Percentiles rank a stretch among this genome's conserved stretches.
Conservation (phyloP, 2,113 vertebrate genomes). For the Ivindomyrus marchei region DNA sequence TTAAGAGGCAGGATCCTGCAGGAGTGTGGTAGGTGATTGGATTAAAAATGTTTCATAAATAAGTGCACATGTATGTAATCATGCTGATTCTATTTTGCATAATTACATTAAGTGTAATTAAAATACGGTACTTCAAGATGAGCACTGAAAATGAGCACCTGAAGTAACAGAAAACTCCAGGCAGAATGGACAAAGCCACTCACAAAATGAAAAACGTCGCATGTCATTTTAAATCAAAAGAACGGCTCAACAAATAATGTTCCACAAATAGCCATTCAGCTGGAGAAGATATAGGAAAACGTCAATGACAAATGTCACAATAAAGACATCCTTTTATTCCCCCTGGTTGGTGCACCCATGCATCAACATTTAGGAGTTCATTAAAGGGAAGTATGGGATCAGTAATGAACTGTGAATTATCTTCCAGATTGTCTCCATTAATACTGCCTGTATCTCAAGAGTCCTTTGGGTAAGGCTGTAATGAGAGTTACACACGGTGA, state of each 20-base stretch:
- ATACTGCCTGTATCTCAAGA: background rate
- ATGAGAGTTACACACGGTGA: background rate
- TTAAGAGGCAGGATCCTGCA: background rate
- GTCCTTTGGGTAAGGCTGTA: background rate
- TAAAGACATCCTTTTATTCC: background rate
- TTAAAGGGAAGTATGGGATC: background rate
- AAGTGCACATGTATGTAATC: background rate
- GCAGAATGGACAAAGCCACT: background rate
- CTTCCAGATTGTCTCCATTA: conserved; percentile 3
- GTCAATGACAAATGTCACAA: background rate
- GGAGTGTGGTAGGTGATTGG: background rate
- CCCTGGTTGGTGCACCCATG: background rate
- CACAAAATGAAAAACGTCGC: background rate
- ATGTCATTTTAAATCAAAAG: background rate
- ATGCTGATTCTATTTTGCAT: background rate
- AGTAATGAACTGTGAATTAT: background rate
- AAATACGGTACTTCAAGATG: background rate
- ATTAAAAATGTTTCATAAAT: background rate
- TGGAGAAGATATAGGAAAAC: background rate
- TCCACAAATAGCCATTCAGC: background rate
- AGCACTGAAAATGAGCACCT: background rate
- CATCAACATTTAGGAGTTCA: background rate
- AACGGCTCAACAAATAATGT: background rate
- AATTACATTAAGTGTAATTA: background rate
- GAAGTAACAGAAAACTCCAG: background rate